phyloP scores from a whole-genome alignment of 2,113 vertebrate species.

The Apteryx mantelli region DNA sequence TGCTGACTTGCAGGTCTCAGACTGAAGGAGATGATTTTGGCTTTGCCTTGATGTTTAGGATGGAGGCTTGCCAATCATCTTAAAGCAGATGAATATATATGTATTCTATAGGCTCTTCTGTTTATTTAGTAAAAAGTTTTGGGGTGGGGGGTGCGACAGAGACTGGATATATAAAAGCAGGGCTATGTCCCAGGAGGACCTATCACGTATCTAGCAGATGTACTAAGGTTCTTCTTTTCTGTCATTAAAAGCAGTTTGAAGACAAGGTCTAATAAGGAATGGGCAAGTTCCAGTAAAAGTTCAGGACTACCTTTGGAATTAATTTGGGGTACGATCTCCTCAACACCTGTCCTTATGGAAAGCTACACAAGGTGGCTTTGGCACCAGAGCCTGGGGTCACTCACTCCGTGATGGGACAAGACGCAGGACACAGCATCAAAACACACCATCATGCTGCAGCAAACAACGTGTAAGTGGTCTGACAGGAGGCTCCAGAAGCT shows the following conservation, averaged over 20 bases:
- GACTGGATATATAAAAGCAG: background rate
- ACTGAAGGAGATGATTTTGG: background rate
- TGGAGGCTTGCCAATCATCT: background rate
- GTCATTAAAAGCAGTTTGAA: background rate
- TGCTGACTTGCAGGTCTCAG: constrained; percentile 14
- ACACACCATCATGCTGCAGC: background rate
- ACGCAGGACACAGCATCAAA: background rate
- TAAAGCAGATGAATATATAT: background rate
- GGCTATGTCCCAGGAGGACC: background rate
- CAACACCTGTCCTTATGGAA: background rate
- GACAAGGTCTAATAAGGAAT: background rate
- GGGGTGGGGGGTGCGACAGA: background rate
- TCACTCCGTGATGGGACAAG: background rate
- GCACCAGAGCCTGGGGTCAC: background rate
- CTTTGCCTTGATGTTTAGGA: background rate
- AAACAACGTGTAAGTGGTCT: background rate
- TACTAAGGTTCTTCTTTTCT: background rate
- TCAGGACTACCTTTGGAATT: background rate
- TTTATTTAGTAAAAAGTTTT: background rate
- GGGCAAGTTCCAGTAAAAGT: background rate
- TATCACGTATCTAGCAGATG: background rate
- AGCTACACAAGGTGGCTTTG: background rate
- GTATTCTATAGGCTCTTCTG: background rate
- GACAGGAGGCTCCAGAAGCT: background rate
- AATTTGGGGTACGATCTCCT: background rate